These are phyloP conservation scores for Ricordea florida DNA, from an alignment of 92 coral and sea anemone genomes.

Conservation along the genomic window DNA sequence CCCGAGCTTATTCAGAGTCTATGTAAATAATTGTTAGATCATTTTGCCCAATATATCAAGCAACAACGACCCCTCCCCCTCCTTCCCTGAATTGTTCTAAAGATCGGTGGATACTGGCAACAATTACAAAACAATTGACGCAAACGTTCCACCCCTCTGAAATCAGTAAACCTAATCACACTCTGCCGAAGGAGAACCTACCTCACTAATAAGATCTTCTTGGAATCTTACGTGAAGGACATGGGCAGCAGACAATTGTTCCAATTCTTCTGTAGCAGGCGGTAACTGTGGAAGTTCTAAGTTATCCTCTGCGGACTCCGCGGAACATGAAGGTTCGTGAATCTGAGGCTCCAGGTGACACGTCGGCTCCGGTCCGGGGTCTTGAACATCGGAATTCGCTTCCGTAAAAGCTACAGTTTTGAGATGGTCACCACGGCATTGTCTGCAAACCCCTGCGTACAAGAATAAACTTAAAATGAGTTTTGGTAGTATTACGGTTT, in stretches of 20 bases:
- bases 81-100: constrained; percentile 1
- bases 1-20: not conserved
- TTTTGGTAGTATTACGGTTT: too few relatives aligned
- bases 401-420: too few relatives aligned
- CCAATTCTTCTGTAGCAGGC: constrained; percentile 12
- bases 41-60: constrained; percentile 6
- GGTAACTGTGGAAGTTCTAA: constrained; percentile 7
- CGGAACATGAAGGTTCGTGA: constrained; percentile 10
- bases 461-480: too few relatives aligned
- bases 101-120: constrained; percentile 9
- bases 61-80: not conserved
- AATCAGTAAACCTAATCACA: constrained; percentile 8
- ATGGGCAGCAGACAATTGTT: constrained; percentile 13
- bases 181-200: constrained; percentile 9
- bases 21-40: constrained; percentile 3
- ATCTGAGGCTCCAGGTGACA: constrained; percentile 13
- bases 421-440: too few relatives aligned
- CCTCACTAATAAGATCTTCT: constrained; percentile 23
- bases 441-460: too few relatives aligned
- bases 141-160: constrained; percentile 9
- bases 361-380: constrained; percentile 9
- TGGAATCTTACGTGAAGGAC: constrained; percentile 16
- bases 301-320: constrained; percentile 15
- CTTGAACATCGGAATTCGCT: too few relatives aligned
- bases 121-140: constrained; percentile 4